These are phyloP conservation scores for Sphecodes monilicornis DNA, from an alignment of 2,888 invertebrate species.

Conservation along the genomic window DNA sequence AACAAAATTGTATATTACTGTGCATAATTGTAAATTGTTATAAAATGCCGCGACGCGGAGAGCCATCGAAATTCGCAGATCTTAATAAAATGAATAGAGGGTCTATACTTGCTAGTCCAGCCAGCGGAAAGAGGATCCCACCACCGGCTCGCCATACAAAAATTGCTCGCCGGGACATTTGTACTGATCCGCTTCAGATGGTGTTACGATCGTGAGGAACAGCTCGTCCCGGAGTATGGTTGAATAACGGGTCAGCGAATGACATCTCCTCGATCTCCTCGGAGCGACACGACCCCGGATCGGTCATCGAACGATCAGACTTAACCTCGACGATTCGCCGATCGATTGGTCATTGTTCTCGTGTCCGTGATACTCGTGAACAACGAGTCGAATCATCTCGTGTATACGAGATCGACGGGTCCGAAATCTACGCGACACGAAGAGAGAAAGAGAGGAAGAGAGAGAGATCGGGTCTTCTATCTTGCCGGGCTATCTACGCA, in stretches of 20 bases:
- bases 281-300: constrained; percentile 71
- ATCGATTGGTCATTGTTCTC: constrained; percentile 62
- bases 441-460: not conserved
- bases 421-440: not conserved
- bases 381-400: constrained; percentile 39
- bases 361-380: constrained; percentile 47
- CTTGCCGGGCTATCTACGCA: not conserved
- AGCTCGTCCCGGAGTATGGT: constrained; percentile 52
- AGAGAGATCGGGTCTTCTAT: not conserved
- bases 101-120: not conserved
- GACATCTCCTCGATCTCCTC: constrained; percentile 74
- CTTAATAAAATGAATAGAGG: not conserved
- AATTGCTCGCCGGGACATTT: constrained; percentile 26
- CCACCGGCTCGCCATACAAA: not conserved
- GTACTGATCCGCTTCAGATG: constrained; percentile 63
- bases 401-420: not conserved
- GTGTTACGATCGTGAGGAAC: constrained; percentile 63
- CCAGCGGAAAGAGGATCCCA: not conserved
- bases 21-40: too few species aligned
- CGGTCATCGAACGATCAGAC: constrained; percentile 66
- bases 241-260: constrained; percentile 70
- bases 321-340: constrained; percentile 65
- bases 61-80: too few species aligned
- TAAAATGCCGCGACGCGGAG: too few species aligned
- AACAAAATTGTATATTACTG: too few species aligned